These are phyloP conservation scores for Cataglyphis altisquamis DNA, from an alignment of 2,888 invertebrate genomes.

Conservation along the genomic window DNA sequence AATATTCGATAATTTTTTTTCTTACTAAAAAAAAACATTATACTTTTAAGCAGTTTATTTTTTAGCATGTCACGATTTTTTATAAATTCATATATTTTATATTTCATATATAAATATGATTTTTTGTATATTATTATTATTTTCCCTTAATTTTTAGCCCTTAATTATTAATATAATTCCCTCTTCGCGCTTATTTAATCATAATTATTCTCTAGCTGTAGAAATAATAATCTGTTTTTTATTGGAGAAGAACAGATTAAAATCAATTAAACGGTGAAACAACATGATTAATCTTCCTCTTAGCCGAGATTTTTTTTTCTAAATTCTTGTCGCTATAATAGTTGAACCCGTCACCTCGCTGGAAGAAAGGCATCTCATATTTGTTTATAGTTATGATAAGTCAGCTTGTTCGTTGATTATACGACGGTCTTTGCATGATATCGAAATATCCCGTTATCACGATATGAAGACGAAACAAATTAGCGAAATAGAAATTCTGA, in stretches of 20 bases:
- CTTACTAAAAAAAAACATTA: neutral
- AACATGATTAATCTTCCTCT: conserved; percentile 16
- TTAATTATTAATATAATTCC: too few species aligned
- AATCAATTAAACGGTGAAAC: conserved; percentile 24
- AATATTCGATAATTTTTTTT: neutral
- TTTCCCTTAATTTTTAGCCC: neutral
- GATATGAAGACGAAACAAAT: conserved; percentile 27
- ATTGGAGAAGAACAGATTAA: neutral
- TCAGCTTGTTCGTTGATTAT: conserved; percentile 56
- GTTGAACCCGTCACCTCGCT: conserved; percentile 15
- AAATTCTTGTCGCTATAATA: conserved; percentile 42
- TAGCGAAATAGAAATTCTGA: conserved; percentile 6
- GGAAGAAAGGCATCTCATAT: conserved; percentile 30
- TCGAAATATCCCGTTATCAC: conserved; percentile 52
- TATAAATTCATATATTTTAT: neutral
- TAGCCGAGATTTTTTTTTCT: neutral
- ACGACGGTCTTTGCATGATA: conserved; percentile 14
- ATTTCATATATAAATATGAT: neutral
- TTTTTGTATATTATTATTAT: neutral
- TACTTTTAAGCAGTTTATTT: neutral
- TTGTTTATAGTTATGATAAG: conserved; percentile 47
- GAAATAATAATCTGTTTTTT: conserved; percentile 11
- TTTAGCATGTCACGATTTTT: neutral
- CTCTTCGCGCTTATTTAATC: neutral
- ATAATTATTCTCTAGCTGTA: neutral